Percentiles rank a stretch among this genome's conserved stretches.
These are phyloP conservation scores for Cataglyphis hispanica DNA, from an alignment of 1,140 invertebrate species.

Conservation along the genomic window DNA sequence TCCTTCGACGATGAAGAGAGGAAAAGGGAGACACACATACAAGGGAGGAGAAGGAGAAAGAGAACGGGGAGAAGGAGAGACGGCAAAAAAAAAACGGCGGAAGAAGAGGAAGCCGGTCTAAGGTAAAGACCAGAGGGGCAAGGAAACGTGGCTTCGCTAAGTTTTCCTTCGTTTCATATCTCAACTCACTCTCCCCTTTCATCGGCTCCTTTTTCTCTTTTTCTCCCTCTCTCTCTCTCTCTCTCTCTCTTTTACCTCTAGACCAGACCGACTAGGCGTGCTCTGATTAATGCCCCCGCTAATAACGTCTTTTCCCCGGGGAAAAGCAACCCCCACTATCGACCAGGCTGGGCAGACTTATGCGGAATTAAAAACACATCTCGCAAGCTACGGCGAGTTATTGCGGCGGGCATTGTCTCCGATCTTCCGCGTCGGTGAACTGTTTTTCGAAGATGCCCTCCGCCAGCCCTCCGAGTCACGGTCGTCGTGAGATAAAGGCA, in stretches of 20 bases:
- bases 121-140: conserved; percentile 36
- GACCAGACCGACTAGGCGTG: conserved; percentile 65
- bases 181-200: conserved; percentile 71
- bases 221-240: conserved; percentile 54
- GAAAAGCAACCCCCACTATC: conserved; percentile 68
- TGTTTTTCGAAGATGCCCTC: conserved; percentile 56
- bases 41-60: neutral
- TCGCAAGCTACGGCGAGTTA: conserved; percentile 71
- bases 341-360: conserved; percentile 78
- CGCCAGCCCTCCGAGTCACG: conserved; percentile 14
- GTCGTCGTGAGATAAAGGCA: conserved; percentile 51
- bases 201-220: conserved; percentile 28
- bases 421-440: conserved; percentile 56
- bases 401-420: conserved; percentile 72
- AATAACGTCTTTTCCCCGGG: conserved; percentile 85
- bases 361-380: conserved; percentile 86
- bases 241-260: conserved; percentile 30
- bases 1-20: conserved; percentile 55
- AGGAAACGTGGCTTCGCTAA: conserved; percentile 69
- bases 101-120: conserved; percentile 52
- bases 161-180: conserved; percentile 84
- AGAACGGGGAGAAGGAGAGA: conserved; percentile 3
- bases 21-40: neutral
- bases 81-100: conserved; percentile 45
- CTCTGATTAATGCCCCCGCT: conserved; percentile 86